A percentile compares a stretch with the other conserved stretches of the same genome.
Evolutionary conservation across 2,888 invertebrate genomes (phyloP).

Genomic region (Sipunculus nudus): DNA sequence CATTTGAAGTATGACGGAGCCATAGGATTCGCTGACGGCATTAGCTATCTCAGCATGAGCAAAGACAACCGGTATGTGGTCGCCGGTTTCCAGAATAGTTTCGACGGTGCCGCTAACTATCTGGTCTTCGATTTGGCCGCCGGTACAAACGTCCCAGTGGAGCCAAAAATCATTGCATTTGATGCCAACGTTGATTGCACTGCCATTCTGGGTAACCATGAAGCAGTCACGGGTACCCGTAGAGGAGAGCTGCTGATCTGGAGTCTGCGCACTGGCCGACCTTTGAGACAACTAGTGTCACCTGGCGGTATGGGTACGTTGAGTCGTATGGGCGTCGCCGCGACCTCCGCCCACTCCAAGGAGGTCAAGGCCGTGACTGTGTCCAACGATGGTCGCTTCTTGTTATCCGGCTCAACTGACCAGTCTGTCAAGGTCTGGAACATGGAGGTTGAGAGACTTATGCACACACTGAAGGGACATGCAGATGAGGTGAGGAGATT

Average conservation of each 20-base stretch:
- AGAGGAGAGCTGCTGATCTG: conserved; percentile 65
- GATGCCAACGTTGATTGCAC: conserved; percentile 63
- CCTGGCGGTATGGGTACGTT: conserved; percentile 36
- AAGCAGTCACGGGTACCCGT: conserved; percentile 64
- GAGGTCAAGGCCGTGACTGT: conserved; percentile 62
- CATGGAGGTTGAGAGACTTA: conserved; percentile 59
- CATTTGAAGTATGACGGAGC: conserved; percentile 56
- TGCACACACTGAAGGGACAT: conserved; percentile 61
- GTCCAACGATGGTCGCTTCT: conserved; percentile 58
- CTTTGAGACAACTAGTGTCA: conserved; percentile 57
- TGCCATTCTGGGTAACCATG: conserved; percentile 61
- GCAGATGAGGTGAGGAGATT: conserved; percentile 60
- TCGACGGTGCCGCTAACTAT: conserved; percentile 64
- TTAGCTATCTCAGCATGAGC: conserved; percentile 58
- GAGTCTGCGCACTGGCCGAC: conserved; percentile 61
- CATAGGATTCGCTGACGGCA: conserved; percentile 62
- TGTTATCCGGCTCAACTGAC: conserved; percentile 65
- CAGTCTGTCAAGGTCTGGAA: conserved; percentile 65
- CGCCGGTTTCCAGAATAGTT: conserved; percentile 64
- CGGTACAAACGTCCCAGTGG: conserved; percentile 54
- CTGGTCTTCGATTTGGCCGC: conserved; percentile 64
- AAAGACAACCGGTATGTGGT: conserved; percentile 52
- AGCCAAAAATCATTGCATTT: conserved; percentile 60
- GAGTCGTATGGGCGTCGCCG: conserved; percentile 18
- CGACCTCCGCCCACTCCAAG: conserved; percentile 51